Base-by-base conservation (phyloP, 2,888 invertebrate species). In the Brenthis ino region DNA sequence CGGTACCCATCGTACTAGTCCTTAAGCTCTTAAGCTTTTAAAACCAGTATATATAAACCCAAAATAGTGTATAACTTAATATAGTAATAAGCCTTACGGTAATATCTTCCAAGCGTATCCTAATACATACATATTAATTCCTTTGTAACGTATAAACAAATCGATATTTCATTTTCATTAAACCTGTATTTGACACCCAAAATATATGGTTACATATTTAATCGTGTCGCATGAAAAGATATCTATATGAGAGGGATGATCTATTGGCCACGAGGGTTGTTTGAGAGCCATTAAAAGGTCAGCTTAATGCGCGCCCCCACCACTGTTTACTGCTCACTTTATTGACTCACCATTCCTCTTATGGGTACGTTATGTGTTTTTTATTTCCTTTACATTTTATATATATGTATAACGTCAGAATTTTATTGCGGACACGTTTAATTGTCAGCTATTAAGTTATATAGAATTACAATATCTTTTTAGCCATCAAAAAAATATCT, bases 281-380 rank as follows among this genome's bases (percentile, higher is more conserved):
- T 54, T 24, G 47, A 65, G 37, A 51, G 57, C 51, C 63, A 66
- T 69, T 66, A 54, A 64, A 51, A 58, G 50, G 48, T 50, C 58
- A 64, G 14, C 37, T 56, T 60, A 61, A 56, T 56, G 43, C 37
- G 20, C 33, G 43, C 47, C 47, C 53, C 12, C 51, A 28, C 50
- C 57, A 58, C 47, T 53, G 56, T 71, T 69, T 69, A 67, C 55
- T 58, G 24, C 71, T 48, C n/a, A 50, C 56, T 71, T 67, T 69
- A 71, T 54, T 57, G 56, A 67, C 66, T 64, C 24, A 20, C 47
- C 69, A 69, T 60, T 51, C 51, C 56, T 64, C 65, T 48, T 53
- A 55, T 11, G 20, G 20, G 20, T 20, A 57, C 48, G 48, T 65
- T 54, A 58, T 13, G 65, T n/a, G 37, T 55, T 33, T 65, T 65